These are phyloP conservation scores for Cephus runcator DNA, from an alignment of 2,888 invertebrate species.

Conservation along the genomic window DNA sequence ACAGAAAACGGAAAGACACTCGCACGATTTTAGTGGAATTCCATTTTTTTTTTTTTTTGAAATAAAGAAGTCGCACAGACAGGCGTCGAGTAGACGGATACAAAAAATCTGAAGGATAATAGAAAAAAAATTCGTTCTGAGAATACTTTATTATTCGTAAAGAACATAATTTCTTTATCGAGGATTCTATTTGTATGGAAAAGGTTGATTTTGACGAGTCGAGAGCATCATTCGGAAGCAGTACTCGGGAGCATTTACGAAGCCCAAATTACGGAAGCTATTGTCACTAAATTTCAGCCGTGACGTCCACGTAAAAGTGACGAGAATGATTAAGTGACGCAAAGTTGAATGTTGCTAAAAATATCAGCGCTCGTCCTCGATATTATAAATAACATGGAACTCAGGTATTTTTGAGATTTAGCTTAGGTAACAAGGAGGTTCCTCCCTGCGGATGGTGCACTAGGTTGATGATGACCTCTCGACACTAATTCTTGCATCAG, in stretches of 20 bases:
- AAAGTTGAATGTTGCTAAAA: conserved; percentile 28
- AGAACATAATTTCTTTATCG: no score
- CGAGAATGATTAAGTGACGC: conserved; percentile 7
- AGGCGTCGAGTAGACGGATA: no score
- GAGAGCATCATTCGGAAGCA: not conserved
- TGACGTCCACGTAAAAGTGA: not conserved
- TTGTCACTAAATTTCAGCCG: conserved; percentile 17
- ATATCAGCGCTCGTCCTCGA: conserved; percentile 43
- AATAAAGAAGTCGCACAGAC: not conserved
- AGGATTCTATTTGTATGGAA: not conserved
- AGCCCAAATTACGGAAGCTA: conserved; percentile 10
- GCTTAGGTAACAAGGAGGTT: conserved; percentile 43
- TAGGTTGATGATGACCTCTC: not conserved
- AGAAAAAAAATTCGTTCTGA: no score
- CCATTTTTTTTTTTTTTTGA: not conserved
- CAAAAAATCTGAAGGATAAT: no score
- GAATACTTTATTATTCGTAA: no score
- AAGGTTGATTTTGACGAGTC: not conserved
- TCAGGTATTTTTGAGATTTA: conserved; percentile 45
- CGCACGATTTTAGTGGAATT: not conserved
- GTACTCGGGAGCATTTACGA: not conserved
- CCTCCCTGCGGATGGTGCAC: not conserved
- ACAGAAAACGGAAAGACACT: no score
- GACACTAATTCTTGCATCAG: conserved; percentile 8
- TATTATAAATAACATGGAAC: conserved; percentile 55